Evolutionary conservation across 1,140 invertebrate species (phyloP).

Genomic region (Panulirus ornatus): DNA sequence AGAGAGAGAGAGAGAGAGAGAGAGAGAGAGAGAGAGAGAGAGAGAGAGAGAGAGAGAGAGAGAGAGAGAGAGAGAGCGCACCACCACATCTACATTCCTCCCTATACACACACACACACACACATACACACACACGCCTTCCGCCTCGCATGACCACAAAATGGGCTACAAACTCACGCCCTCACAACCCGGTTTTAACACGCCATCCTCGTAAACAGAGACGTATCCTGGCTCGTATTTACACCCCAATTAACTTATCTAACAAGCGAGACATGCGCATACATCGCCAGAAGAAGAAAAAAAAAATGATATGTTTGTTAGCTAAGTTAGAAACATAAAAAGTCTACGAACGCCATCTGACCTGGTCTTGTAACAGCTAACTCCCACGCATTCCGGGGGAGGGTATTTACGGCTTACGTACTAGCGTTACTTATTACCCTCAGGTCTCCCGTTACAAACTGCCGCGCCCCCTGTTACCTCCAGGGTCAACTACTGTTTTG

Average conservation of each 20-base stretch:
- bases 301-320: background rate
- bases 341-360: too few species aligned
- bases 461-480: too few species aligned
- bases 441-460: too few species aligned
- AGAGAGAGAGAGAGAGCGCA: too few species aligned
- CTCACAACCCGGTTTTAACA: background rate
- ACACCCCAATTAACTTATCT: conserved; percentile 3
- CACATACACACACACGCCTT: background rate
- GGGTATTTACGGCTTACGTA: background rate
- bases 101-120: background rate
- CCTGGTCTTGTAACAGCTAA: too few species aligned
- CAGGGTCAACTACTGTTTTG: too few species aligned
- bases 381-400: background rate
- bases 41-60: background rate
- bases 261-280: background rate
- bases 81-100: too few species aligned
- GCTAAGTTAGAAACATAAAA: too few species aligned
- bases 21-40: background rate
- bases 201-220: background rate
- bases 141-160: background rate
- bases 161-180: too few species aligned
- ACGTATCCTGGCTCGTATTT: background rate
- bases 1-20: background rate
- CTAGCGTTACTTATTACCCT: background rate
- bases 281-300: background rate